A percentile compares a stretch with the other conserved stretches of the same genome.
These are phyloP conservation scores for Trypoxylon attenuatum DNA, from an alignment of 2,888 invertebrate genomes.

Conservation along the genomic window DNA sequence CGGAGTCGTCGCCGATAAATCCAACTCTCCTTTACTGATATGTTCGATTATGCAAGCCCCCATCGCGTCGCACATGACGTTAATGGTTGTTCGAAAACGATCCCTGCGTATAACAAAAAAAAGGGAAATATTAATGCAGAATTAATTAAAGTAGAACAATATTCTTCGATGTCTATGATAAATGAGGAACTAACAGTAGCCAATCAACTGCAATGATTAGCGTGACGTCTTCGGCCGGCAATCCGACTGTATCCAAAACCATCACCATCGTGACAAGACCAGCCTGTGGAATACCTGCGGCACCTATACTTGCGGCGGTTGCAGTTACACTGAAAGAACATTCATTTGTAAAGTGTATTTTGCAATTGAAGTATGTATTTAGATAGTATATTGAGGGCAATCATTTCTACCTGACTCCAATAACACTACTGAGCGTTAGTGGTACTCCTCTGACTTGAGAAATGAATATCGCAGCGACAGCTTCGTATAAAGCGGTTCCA, in stretches of 20 bases:
- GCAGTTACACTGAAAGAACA: slow-evolving; percentile 86
- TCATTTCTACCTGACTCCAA: slow-evolving; percentile 88
- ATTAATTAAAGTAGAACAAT: too few species aligned
- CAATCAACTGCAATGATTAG: slow-evolving; percentile 94
- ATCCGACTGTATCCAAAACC: slow-evolving; percentile 92
- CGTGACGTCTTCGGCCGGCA: slow-evolving; percentile 91
- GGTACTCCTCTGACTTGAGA: slow-evolving; percentile 90
- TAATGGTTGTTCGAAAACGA: slow-evolving; percentile 91
- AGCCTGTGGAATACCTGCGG: slow-evolving; percentile 97
- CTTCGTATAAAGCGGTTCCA: slow-evolving; percentile 96
- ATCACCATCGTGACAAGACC: slow-evolving; percentile 97
- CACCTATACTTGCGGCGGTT: slow-evolving; percentile 98
- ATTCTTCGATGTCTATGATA: too few species aligned
- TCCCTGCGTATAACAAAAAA: slow-evolving; percentile 77
- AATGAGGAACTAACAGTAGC: slow-evolving; percentile 93
- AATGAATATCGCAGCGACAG: slow-evolving; percentile 97
- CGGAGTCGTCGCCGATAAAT: slow-evolving; percentile 52
- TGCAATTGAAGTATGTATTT: neutral
- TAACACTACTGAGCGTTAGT: slow-evolving; percentile 90
- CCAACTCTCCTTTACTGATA: slow-evolving; percentile 85
- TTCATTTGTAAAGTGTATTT: neutral
- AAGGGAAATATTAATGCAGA: neutral
- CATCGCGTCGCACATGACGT: slow-evolving; percentile 96
- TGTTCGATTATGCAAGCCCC: slow-evolving; percentile 94
- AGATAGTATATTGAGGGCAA: neutral